phyloP scores from a whole-genome alignment of 2,113 vertebrate genomes.

The Pionites leucogaster region DNA sequence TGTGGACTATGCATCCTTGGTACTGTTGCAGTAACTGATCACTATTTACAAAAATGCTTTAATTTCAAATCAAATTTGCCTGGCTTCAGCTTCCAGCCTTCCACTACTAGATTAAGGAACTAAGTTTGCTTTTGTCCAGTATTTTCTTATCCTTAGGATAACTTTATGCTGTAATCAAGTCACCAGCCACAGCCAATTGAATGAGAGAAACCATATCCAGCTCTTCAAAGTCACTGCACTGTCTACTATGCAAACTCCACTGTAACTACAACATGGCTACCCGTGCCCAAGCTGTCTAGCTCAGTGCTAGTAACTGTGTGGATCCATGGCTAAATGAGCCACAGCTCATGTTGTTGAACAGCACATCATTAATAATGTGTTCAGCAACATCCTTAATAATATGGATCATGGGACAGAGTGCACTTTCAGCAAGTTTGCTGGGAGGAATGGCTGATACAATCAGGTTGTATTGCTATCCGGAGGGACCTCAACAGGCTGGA shows the following conservation, averaged over 20 bases:
- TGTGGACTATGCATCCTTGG: background rate
- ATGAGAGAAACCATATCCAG: background rate
- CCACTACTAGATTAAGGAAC: background rate
- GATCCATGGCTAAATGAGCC: background rate
- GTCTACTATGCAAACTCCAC: background rate
- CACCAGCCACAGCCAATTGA: background rate
- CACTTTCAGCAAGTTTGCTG: background rate
- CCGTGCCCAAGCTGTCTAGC: background rate
- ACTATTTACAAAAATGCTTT: background rate
- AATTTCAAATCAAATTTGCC: background rate
- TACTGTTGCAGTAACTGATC: background rate
- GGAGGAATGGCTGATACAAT: background rate
- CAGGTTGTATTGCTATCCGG: background rate
- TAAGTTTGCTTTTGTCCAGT: background rate
- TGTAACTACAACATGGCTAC: background rate
- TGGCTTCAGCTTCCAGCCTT: background rate
- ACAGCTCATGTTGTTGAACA: background rate
- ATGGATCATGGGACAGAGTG: background rate
- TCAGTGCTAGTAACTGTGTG: background rate
- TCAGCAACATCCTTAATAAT: background rate
- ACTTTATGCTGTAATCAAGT: background rate
- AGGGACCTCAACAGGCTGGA: background rate
- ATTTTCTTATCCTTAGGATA: background rate
- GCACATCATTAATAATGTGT: background rate
- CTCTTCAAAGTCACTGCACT: background rate